These are phyloP conservation scores for Oryctolagus cuniculus DNA, from an alignment of 2,113 vertebrate genomes.

Conservation along the genomic window mOryCun1.1 NC_091438.1:72535001-72535500, in stretches of 20 bases:
- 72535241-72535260: conserved; percentile 3
- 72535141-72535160: not conserved
- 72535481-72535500: conserved; percentile 38
- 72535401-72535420: not conserved
- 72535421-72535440: not conserved
- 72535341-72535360: not conserved
- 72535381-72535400: not conserved
- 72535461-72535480: conserved; percentile 25
- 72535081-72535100: not conserved
- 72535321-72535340: not conserved
- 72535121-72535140: not conserved
- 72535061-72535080: not conserved
- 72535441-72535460: not conserved
- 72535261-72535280: not conserved
- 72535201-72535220: not conserved
- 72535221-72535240: not conserved
- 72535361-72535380: not conserved
- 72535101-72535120: not conserved
- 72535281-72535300: not conserved
- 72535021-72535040: not conserved
- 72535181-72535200: not conserved
- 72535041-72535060: not conserved
- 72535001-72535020: not conserved
- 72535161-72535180: not conserved
- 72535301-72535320: not conserved